Base-by-base conservation (phyloP, 2,113 vertebrate genomes). In the Fulica atra region DNA sequence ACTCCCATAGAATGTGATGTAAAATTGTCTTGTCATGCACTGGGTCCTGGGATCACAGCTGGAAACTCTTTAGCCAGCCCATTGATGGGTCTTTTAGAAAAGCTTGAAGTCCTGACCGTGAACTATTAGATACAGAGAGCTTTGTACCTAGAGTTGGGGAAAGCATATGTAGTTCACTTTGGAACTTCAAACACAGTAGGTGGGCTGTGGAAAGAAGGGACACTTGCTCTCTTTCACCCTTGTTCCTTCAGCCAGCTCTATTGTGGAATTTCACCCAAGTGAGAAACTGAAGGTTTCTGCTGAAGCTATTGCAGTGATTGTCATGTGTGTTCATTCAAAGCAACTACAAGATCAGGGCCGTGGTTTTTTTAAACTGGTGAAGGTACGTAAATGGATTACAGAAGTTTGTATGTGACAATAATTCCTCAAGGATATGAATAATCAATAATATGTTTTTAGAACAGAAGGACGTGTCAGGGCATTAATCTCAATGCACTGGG, bases 141-240 rank as follows among this genome's bases (percentile, higher is more conserved):
- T 90, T 68, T 66, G 48, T 64, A 79, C 8, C 10, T 35, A 36
- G 10, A 13, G 21, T 9, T 71, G 17, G 13, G 19, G 13, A 68
- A 71, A 81, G 28, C 44, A 63, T 40, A 10, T 54, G 7, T 16
- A 54, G 8, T 15, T 73, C 16, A 33, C 8, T 68, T n/a, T 90
- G 61, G 74, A 81, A 64, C 46, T 36, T 85, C 57, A 79, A 71
- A 19, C 6, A 13, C 10, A 35, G 33, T 14, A 63, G 23, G 31
- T 57, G 3, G 11, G 28, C 19, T 71, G 42, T 81, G 28, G 56
- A 74, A 81, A 77, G 11, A 69, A 42, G 21, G 29, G 14, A 88
- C 4, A 10, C 4, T 51, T 78, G 5, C 3, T 0, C 2, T 46
- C 24, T 86, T 11, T 40, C 8, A 5, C 3, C 81, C 69, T 33